A percentile compares a stretch with the other conserved stretches of the same genome.
These are phyloP conservation scores for Linnaemya tessellans DNA, from an alignment of 2,888 invertebrate genomes.

Conservation along the genomic window DNA sequence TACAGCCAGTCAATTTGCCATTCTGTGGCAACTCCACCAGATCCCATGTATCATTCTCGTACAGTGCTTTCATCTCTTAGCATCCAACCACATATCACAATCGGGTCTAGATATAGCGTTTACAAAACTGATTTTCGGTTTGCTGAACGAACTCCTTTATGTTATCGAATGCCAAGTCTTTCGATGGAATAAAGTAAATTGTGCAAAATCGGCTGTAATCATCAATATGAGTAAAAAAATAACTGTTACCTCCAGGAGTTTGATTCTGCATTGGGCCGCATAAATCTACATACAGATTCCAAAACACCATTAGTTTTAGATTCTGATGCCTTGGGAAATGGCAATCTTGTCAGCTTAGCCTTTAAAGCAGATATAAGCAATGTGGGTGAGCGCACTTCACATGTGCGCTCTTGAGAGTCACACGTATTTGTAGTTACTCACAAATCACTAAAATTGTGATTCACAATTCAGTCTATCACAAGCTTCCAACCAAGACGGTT, in stretches of 20 bases:
- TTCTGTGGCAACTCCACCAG: not conserved
- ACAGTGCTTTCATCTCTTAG: not conserved
- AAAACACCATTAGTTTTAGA: not conserved
- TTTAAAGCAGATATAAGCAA: no score
- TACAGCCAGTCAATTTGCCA: no score
- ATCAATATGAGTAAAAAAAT: not conserved
- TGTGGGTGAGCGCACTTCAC: no score
- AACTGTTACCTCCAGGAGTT: not conserved
- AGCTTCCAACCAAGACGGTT: no score
- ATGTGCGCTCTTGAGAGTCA: no score
- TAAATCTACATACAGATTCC: no score
- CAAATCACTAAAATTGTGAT: no score
- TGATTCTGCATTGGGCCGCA: not conserved
- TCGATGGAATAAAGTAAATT: no score
- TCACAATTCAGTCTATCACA: no score
- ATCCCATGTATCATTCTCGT: not conserved
- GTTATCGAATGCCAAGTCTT: conserved; percentile 8
- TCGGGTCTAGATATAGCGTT: not conserved
- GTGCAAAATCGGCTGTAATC: conserved; percentile 1
- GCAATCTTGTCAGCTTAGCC: conserved; percentile 11
- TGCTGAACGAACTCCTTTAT: conserved; percentile 12
- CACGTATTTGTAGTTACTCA: no score
- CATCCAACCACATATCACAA: not conserved
- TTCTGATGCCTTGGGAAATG: not conserved
- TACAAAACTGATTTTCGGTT: conserved; percentile 3